phyloP scores from a whole-genome alignment of 2,888 invertebrate species.

The Campoplex nolae region DNA sequence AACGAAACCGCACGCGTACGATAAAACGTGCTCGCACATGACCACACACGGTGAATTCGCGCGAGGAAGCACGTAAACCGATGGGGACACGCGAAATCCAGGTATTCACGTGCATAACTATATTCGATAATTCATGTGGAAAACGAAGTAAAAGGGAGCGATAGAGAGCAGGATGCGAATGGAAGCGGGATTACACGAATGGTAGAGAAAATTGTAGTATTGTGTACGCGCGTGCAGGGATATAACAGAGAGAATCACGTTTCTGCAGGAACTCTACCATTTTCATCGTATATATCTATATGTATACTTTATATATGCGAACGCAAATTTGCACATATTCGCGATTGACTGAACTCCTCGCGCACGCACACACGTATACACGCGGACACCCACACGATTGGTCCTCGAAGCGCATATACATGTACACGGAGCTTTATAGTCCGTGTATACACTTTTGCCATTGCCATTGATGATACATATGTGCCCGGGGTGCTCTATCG shows the following conservation, averaged over 20 bases:
- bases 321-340: conserved; percentile 64
- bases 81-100: conserved; percentile 1
- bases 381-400: conserved; percentile 31
- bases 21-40: conserved; percentile 53
- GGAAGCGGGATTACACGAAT: conserved; percentile 52
- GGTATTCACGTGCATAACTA: background rate
- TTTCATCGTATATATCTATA: background rate
- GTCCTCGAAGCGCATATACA: background rate
- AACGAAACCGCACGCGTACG: conserved; percentile 52
- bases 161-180: conserved; percentile 8
- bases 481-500: conserved; percentile 24
- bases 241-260: conserved; percentile 61
- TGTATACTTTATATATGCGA: conserved; percentile 1
- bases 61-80: conserved; percentile 39
- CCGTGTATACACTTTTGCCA: conserved; percentile 5
- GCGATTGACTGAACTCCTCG: conserved; percentile 53
- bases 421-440: background rate
- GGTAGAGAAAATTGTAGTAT: conserved; percentile 59
- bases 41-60: conserved; percentile 57
- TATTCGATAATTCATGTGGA: conserved; percentile 34
- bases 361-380: background rate
- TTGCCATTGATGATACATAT: background rate
- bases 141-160: conserved; percentile 32
- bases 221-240: conserved; percentile 59
- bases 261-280: conserved; percentile 1